Evolutionary conservation across 2,113 vertebrate species (phyloP).

Genomic region (Nesospiza acunhae): DNA sequence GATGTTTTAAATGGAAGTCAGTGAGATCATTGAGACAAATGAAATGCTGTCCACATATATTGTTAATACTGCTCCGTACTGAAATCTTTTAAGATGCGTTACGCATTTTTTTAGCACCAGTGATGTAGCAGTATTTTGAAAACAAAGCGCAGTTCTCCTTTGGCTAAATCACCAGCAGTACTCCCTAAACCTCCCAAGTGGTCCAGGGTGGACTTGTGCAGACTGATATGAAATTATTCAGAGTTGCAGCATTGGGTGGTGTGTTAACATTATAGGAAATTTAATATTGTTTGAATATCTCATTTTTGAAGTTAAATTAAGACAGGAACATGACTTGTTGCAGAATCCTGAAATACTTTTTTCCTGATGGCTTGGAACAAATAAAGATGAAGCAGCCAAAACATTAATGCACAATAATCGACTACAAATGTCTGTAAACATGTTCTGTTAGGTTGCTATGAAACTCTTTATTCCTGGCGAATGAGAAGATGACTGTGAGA

Average conservation of each 20-base stretch:
- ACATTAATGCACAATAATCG: slow-evolving; percentile 16
- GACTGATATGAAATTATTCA: neutral
- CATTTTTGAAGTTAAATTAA: neutral
- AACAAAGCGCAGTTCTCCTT: neutral
- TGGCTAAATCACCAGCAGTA: neutral
- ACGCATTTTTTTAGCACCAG: neutral
- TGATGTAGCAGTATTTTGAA: neutral
- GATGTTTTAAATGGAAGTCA: neutral
- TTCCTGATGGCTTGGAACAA: slow-evolving; percentile 39
- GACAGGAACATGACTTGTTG: neutral
- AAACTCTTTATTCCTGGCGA: neutral
- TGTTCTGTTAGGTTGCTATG: slow-evolving; percentile 62
- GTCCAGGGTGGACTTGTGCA: neutral
- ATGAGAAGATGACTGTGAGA: neutral
- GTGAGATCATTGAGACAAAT: neutral
- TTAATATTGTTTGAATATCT: neutral
- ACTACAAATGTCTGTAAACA: slow-evolving; percentile 42
- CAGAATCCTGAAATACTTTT: slow-evolving; percentile 27
- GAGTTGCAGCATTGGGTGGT: neutral
- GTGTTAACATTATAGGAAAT: neutral
- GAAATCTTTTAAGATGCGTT: neutral
- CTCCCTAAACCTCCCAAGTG: neutral
- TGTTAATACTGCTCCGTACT: neutral
- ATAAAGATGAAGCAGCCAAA: slow-evolving; percentile 17
- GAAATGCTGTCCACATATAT: neutral